These are phyloP conservation scores for Apis cerana DNA, from an alignment of 1,140 invertebrate species.

Conservation along the genomic window DNA sequence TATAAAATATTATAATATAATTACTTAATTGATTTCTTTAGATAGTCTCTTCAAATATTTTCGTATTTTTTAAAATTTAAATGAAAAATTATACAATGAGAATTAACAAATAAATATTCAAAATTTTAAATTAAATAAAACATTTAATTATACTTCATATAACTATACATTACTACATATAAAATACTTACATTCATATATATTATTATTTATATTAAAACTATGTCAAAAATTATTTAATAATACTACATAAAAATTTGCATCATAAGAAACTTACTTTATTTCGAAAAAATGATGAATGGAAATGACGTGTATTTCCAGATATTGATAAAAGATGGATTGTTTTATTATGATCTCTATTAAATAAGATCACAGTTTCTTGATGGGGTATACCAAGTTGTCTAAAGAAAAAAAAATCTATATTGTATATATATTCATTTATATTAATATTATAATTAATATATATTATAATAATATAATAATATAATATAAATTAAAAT, in stretches of 20 bases:
- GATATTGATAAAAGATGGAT: constrained; percentile 93
- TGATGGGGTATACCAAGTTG: constrained; percentile 91
- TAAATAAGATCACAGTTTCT: constrained; percentile 90
- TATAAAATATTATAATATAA: too few species aligned
- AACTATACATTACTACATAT: too few species aligned
- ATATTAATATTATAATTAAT: constrained; percentile 10
- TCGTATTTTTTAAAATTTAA: not conserved
- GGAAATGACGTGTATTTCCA: constrained; percentile 93
- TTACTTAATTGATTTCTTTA: not conserved
- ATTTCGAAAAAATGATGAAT: constrained; percentile 95
- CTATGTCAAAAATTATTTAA: not conserved
- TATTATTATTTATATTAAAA: not conserved
- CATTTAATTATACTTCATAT: too few species aligned
- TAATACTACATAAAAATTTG: not conserved
- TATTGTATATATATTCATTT: constrained; percentile 8
- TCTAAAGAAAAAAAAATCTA: constrained; percentile 79
- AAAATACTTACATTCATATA: not conserved
- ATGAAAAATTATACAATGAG: too few species aligned
- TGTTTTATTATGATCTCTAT: constrained; percentile 88
- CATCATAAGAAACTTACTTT: constrained; percentile 83
- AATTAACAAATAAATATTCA: not conserved
- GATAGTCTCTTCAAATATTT: not conserved
- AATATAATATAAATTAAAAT: too few species aligned
- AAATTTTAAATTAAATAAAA: not conserved
- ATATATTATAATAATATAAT: too few species aligned